Percentiles rank a stretch among this genome's conserved stretches.
Conservation (phyloP, 92 coral and sea anemone genomes). For the Umimayanthus kanabou region DNA sequence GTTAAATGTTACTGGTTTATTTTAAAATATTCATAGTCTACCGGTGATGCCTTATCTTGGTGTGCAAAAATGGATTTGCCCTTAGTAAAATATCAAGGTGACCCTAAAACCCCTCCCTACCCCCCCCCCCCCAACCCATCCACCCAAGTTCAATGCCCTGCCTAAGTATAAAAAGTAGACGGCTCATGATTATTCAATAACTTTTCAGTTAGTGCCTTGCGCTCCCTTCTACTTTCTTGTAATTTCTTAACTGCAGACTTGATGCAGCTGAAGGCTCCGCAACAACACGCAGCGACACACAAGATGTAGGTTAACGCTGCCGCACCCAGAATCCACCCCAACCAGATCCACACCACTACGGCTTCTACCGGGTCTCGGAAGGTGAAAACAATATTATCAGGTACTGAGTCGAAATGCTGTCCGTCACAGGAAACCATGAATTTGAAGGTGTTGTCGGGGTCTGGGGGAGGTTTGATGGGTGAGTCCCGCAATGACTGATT, state of each 20-base stretch:
- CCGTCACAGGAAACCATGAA: slow-evolving; percentile 34
- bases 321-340: background rate
- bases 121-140: no score
- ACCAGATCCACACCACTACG: slow-evolving; percentile 20
- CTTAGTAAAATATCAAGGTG: no score
- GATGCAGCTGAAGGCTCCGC: background rate
- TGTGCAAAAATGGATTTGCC: no score
- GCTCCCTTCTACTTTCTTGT: background rate
- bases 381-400: slow-evolving; percentile 31
- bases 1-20: no score
- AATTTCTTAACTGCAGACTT: background rate
- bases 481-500: background rate
- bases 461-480: slow-evolving; percentile 9
- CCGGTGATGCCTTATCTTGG: no score
- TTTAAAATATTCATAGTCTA: no score
- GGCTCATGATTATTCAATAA: background rate
- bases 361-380: slow-evolving; percentile 21
- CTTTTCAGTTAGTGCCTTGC: background rate
- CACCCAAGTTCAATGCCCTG: no score
- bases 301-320: background rate
- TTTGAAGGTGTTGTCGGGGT: slow-evolving; percentile 35
- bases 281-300: background rate
- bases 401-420: slow-evolving; percentile 38
- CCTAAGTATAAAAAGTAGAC: background rate
- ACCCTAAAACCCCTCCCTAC: no score